A percentile compares a stretch with the other conserved stretches of the same genome.
phyloP scores from a whole-genome alignment of 2,113 vertebrate genomes.

The Toxotes chatareus region DNA sequence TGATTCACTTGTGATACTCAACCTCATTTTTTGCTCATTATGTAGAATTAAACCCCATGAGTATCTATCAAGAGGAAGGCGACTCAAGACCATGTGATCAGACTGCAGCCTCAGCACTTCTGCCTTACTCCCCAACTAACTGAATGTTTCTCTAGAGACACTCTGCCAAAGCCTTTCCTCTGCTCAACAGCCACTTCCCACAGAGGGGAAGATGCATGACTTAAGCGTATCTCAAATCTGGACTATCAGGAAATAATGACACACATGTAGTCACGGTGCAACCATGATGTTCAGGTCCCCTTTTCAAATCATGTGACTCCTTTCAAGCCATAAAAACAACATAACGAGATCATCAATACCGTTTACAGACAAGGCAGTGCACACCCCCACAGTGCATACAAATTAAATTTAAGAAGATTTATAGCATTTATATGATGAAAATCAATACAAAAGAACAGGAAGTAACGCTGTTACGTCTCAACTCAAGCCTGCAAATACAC shows the following conservation, averaged over 20 bases:
- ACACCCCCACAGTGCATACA: not conserved
- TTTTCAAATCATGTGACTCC: constrained; percentile 52
- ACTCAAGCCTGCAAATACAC: not conserved
- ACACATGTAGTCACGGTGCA: constrained; percentile 3
- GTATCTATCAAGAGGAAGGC: constrained; percentile 43
- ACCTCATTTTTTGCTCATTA: not conserved
- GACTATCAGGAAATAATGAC: constrained; percentile 44
- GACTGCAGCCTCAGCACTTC: constrained; percentile 78
- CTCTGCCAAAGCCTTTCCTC: constrained; percentile 6
- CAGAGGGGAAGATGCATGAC: not conserved
- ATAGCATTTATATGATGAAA: not conserved
- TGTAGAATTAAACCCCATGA: constrained; percentile 17
- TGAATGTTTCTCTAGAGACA: constrained; percentile 39
- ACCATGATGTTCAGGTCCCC: constrained; percentile 14
- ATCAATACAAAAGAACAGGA: not conserved
- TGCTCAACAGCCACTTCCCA: constrained; percentile 5
- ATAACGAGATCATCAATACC: constrained; percentile 5
- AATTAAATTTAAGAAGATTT: not conserved
- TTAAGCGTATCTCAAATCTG: not conserved
- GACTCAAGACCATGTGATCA: constrained; percentile 66
- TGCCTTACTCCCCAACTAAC: not conserved
- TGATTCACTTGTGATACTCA: constrained; percentile 2
- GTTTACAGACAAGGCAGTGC: not conserved
- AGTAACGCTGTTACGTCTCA: not conserved
- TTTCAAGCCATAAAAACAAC: not conserved